phyloP scores from a whole-genome alignment of 2,797 vertebrate species.

The Chaunax sp. region DNA sequence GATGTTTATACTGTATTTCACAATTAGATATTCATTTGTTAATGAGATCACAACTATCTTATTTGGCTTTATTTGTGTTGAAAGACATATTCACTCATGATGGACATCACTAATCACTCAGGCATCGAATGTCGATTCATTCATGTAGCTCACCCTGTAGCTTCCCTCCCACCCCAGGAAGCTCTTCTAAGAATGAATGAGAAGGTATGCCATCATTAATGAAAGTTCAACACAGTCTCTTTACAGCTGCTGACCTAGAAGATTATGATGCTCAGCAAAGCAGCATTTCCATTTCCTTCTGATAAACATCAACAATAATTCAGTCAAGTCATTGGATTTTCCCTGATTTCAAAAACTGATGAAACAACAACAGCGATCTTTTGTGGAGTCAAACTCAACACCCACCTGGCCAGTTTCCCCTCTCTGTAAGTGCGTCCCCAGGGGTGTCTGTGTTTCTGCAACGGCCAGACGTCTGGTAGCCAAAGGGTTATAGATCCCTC shows the following conservation, averaged over 20 bases:
- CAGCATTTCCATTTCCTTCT: conserved; percentile 1
- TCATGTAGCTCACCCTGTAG: no score
- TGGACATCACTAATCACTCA: background rate
- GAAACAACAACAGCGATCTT: background rate
- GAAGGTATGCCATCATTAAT: background rate
- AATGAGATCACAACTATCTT: no score
- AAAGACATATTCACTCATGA: no score
- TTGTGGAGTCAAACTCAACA: background rate
- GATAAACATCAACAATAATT: background rate
- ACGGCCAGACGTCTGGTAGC: conserved; percentile 97
- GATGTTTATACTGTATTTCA: no score
- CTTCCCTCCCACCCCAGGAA: background rate
- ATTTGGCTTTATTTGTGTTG: no score
- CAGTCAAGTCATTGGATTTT: background rate
- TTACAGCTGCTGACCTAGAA: rapidly evolving
- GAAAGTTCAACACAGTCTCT: background rate
- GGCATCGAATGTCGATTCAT: background rate
- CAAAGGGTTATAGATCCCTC: conserved; percentile 96
- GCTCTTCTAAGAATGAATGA: background rate
- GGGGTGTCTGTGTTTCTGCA: conserved; percentile 97
- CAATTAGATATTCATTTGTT: no score
- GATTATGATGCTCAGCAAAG: background rate
- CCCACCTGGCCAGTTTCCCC: conserved; percentile 96
- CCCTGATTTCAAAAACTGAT: background rate
- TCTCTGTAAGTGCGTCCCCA: conserved; percentile 98